Evolutionary conservation across 2,797 vertebrate species (phyloP).

Genomic region (Forpus xanthops): DNA sequence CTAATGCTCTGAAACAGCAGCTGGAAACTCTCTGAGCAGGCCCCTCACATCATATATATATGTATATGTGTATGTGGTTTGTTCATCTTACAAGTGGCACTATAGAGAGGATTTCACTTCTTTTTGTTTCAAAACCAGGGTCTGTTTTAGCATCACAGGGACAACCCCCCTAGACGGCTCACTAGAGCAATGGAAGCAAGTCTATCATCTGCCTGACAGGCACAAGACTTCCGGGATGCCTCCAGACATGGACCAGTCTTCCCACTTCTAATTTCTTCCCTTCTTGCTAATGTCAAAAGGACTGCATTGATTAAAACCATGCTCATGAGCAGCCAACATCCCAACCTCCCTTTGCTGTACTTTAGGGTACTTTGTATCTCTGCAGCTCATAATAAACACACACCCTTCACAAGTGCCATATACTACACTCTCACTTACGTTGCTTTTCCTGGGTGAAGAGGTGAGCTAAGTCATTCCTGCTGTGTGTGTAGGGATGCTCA

Average conservation of each 20-base stretch:
- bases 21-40: not conserved
- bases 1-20: not conserved
- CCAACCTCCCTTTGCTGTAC: not conserved
- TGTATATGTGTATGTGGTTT: not conserved
- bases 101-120: not conserved
- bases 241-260: not conserved
- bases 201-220: rapidly evolving
- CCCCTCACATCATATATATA: not conserved
- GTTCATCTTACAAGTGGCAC: not conserved
- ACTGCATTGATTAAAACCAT: rapidly evolving
- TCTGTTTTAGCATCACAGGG: not conserved
- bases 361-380: not conserved
- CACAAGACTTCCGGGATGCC: not conserved
- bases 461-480: not conserved
- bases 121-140: not conserved
- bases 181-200: not conserved
- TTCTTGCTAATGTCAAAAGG: not conserved
- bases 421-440: not conserved
- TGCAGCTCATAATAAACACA: not conserved
- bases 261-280: not conserved
- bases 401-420: rapidly evolving
- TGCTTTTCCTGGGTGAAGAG: not conserved
- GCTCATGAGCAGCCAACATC: not conserved
- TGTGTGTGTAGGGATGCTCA: rapidly evolving
- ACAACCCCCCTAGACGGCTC: not conserved